Evolutionary conservation across 1,140 invertebrate genomes (phyloP), one percentile per base, ranked within the genome.

Genomic region (Hypothenemus hampei): DNA sequence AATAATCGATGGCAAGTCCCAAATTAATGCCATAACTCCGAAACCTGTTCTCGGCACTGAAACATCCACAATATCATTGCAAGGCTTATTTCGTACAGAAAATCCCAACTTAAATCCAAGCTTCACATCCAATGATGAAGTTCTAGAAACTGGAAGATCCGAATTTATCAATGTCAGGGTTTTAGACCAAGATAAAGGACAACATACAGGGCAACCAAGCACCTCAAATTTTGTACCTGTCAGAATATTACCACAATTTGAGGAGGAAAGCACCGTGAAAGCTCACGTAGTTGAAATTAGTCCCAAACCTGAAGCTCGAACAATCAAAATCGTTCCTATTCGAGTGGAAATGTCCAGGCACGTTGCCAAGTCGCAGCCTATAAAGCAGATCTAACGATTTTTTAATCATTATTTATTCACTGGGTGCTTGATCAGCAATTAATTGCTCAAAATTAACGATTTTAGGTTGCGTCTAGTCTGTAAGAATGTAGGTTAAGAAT

Each of bases 31-130:
- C 7, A 60, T 71, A 8, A 71, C 69, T 3, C 67, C 68, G 0
- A 64, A 60, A 57, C 64, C 68, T 3, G 29, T 62, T 19, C 53
- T 60, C 18, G 50, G 59, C 0, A 67, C 73, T 16, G 77, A 83
- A 67, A 76, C 78, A 1, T 82, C 81, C 0, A 83, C 81, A 4
- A 77, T 84, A 54, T 71, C 81, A 21, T 65, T 84, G 57, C 80
- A 84, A 69, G 79, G 73, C 4, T 64, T 84, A 16, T 84, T 84
- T 60, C 76, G 78, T 65, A 75, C 75, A 6, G 74, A 76, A 23
- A 73, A 56, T 7, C 45, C 60, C 10, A 22, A 56, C 22, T 15
- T 58, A 11, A 56, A 60, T 26, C 49, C 36, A 8, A 47, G 31
- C 19, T 46, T 37, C 23, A 33, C 47, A 4, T 36, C 46, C 26